phyloP scores from a whole-genome alignment of 92 coral and sea anemone species.

The Umimayanthus kanabou region DNA sequence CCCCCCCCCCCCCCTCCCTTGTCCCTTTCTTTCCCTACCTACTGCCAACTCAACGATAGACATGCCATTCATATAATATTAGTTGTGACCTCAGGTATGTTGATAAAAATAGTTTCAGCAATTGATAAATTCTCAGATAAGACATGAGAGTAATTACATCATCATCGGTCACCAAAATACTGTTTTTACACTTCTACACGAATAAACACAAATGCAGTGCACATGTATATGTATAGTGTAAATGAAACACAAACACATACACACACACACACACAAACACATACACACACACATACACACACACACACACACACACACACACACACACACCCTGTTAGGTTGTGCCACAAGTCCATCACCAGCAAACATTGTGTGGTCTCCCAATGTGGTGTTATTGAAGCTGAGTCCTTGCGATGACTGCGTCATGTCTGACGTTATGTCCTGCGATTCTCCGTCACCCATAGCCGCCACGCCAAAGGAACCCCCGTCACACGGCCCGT shows the following conservation, averaged over 20 bases:
- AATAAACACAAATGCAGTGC: too few relatives aligned
- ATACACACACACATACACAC: neutral
- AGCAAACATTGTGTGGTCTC: constrained; percentile 82
- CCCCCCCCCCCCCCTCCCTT: too few relatives aligned
- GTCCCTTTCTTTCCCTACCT: too few relatives aligned
- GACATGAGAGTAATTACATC: neutral
- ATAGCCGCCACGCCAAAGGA: constrained; percentile 50
- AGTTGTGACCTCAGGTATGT: neutral
- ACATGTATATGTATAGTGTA: too few relatives aligned
- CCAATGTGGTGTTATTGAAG: constrained; percentile 65
- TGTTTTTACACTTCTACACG: too few relatives aligned
- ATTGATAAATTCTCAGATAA: neutral
- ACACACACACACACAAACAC: neutral
- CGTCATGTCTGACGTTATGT: constrained; percentile 70
- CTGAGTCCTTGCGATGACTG: constrained; percentile 84
- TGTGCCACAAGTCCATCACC: constrained; percentile 97
- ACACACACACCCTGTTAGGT: constrained; percentile 77
- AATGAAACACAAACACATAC: neutral
- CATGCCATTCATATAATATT: too few relatives aligned
- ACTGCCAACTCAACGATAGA: too few relatives aligned
- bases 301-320: neutral
- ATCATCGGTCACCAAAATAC: neutral
- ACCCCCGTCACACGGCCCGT: constrained; percentile 33
- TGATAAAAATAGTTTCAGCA: neutral
- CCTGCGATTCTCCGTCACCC: constrained; percentile 50